These are phyloP conservation scores for Anabacerthia variegaticeps DNA, from an alignment of 2,797 vertebrate genomes.

Conservation along the genomic window DNA sequence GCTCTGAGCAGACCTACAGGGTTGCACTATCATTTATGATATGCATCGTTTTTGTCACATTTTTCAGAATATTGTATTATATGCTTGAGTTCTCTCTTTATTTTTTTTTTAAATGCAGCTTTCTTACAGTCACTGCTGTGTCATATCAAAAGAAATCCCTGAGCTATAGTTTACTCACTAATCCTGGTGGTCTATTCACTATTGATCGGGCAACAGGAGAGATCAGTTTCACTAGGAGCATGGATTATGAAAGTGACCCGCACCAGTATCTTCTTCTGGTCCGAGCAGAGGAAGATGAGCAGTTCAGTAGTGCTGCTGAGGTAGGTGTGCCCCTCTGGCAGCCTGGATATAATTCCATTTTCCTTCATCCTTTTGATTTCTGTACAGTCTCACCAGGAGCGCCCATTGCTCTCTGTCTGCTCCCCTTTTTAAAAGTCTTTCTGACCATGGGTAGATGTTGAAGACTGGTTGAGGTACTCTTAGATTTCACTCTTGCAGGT, in stretches of 20 bases:
- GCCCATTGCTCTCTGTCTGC: not conserved
- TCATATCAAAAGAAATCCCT: constrained; percentile 87
- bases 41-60: not conserved
- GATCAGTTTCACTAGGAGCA: constrained; percentile 80
- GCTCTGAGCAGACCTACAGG: not conserved
- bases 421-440: not conserved
- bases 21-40: not conserved
- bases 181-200: constrained; percentile 86
- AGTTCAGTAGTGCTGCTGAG: constrained; percentile 84
- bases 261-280: constrained; percentile 84
- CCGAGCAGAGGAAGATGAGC: constrained; percentile 81
- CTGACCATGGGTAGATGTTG: not conserved
- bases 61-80: not conserved
- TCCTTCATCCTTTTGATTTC: not conserved
- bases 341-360: not conserved
- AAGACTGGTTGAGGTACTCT: not conserved
- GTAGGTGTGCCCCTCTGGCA: constrained; percentile 56
- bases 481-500: not conserved
- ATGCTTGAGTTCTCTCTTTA: not conserved
- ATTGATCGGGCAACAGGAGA: constrained; percentile 81
- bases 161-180: constrained; percentile 86
- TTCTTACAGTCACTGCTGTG: constrained; percentile 83
- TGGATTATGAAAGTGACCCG: constrained; percentile 87
- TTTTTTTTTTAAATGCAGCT: constrained; percentile 69
- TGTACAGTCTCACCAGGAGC: not conserved